A percentile compares a stretch with the other conserved stretches of the same genome.
phyloP scores from a whole-genome alignment of 2,113 vertebrate genomes.

The Tetraodon nigroviridis region DNA sequence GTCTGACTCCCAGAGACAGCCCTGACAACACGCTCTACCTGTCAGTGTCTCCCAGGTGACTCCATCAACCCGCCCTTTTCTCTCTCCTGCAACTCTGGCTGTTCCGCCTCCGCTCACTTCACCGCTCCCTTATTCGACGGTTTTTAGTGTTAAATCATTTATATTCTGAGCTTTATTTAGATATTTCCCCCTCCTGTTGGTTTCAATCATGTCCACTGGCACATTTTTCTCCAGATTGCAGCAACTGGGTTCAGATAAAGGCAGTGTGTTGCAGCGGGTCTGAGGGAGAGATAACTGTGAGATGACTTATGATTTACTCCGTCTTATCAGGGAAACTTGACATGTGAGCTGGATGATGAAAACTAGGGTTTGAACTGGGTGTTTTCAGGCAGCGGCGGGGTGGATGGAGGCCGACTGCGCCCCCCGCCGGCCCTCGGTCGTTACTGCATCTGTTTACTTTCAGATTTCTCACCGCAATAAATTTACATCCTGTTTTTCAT shows the following conservation, averaged over 20 bases:
- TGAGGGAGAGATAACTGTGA: not conserved
- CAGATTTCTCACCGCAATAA: constrained; percentile 25
- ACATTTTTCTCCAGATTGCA: not conserved
- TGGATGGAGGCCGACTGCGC: constrained; percentile 40
- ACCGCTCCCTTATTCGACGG: constrained; percentile 27
- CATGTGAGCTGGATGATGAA: constrained; percentile 13
- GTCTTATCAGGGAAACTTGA: constrained; percentile 16
- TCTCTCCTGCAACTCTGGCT: not conserved
- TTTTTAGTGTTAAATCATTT: constrained; percentile 63
- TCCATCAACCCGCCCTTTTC: not conserved
- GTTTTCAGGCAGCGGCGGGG: not conserved
- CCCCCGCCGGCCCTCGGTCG: constrained; percentile 39
- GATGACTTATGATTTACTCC: not conserved
- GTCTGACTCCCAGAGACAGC: not conserved
- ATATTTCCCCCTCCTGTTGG: constrained; percentile 24
- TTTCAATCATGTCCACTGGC: not conserved
- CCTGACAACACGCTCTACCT: constrained; percentile 14
- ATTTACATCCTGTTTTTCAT: not conserved
- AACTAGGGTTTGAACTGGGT: constrained; percentile 24
- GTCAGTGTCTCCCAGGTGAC: constrained; percentile 33
- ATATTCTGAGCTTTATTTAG: constrained; percentile 56
- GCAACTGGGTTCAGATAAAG: not conserved
- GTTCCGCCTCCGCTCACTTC: not conserved
- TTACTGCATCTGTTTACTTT: constrained; percentile 52
- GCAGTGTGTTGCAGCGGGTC: not conserved